phyloP scores from a whole-genome alignment of 2,113 vertebrate species.

The Carlito syrichta region DNA sequence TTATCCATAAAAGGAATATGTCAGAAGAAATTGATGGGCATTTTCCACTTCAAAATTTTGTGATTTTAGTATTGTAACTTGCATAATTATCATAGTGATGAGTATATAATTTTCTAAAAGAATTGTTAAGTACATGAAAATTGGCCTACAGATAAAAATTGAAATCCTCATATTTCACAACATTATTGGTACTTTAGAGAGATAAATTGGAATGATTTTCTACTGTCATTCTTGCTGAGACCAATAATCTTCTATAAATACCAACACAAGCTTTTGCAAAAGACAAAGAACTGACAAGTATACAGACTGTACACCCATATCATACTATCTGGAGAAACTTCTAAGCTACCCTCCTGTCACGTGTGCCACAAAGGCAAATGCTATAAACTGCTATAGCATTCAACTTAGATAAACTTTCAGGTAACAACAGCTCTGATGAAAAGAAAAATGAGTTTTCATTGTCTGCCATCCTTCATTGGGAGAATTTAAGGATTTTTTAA shows the following conservation, averaged over 20 bases:
- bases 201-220: background rate
- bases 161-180: background rate
- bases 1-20: background rate
- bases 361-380: background rate
- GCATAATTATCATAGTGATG: background rate
- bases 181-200: background rate
- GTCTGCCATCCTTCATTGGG: background rate
- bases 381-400: background rate
- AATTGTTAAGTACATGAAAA: background rate
- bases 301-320: background rate
- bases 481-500: background rate
- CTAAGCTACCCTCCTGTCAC: background rate
- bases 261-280: background rate
- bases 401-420: background rate
- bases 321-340: background rate
- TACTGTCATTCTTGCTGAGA: background rate
- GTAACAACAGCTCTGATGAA: background rate
- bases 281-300: background rate
- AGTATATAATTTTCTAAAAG: background rate
- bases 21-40: background rate
- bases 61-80: background rate
- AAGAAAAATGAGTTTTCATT: background rate
- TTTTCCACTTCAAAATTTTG: background rate
- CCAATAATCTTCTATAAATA: background rate
- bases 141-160: background rate